phyloP scores from a whole-genome alignment of 1,140 invertebrate species.

The Dermatophagoides farinae region DNA sequence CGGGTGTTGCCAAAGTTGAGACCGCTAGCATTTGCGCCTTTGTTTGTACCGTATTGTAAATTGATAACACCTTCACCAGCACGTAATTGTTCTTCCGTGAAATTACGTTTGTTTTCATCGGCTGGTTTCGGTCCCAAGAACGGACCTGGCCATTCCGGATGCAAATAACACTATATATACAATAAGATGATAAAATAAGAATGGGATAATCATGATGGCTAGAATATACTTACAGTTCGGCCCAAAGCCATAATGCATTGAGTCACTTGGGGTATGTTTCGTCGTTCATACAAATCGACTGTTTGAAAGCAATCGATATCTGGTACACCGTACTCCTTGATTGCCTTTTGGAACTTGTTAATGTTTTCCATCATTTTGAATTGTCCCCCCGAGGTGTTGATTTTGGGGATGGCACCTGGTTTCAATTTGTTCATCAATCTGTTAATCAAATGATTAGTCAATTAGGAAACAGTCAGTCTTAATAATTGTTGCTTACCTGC shows the following conservation, averaged over 20 bases:
- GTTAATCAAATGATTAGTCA: conserved; percentile 15
- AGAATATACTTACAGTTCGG: conserved; percentile 45
- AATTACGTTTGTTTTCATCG: conserved; percentile 68
- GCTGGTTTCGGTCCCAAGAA: conserved; percentile 58
- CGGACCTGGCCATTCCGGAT: conserved; percentile 67
- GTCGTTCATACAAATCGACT: conserved; percentile 75
- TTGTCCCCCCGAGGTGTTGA: conserved; percentile 65
- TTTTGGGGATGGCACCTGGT: conserved; percentile 57
- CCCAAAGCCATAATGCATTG: conserved; percentile 69
- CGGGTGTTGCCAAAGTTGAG: conserved; percentile 63
- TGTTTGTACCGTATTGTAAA: conserved; percentile 76
- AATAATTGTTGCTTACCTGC: conserved; percentile 34
- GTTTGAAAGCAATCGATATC: conserved; percentile 83
- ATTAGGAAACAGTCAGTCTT: not conserved
- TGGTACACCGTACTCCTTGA: conserved; percentile 61
- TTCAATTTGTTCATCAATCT: conserved; percentile 61
- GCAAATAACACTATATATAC: conserved; percentile 47
- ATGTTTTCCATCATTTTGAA: conserved; percentile 95
- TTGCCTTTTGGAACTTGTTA: conserved; percentile 71
- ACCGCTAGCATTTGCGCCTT: conserved; percentile 65
- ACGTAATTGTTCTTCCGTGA: conserved; percentile 61
- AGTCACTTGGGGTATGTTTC: conserved; percentile 72
- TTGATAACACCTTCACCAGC: conserved; percentile 68
- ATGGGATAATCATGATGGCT: not conserved
- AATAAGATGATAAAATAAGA: conserved; percentile 10